These are phyloP conservation scores for Eulithis testata DNA, from an alignment of 2,888 invertebrate genomes.

Conservation along the genomic window DNA sequence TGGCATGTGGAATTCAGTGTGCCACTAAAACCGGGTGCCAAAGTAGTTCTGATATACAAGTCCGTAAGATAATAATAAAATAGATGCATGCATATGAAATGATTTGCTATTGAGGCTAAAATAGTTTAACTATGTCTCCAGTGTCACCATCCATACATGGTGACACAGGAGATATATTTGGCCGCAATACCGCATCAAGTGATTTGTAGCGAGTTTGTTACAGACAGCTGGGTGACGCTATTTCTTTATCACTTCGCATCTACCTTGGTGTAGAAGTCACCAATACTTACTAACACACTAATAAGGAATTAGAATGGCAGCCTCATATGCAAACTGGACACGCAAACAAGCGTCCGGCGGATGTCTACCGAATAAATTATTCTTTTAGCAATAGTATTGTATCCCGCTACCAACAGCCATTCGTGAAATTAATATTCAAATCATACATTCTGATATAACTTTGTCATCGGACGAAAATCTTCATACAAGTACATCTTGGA, in stretches of 20 bases:
- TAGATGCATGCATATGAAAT: too few relatives aligned
- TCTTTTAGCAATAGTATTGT: conserved; percentile 58
- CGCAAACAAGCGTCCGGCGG: conserved; percentile 72
- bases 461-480: conserved; percentile 19
- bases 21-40: too few relatives aligned
- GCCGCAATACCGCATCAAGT: too few relatives aligned
- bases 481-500: too few relatives aligned
- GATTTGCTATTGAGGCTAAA: too few relatives aligned
- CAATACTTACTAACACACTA: conserved; percentile 15
- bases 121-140: too few relatives aligned
- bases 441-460: conserved; percentile 28
- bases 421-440: conserved; percentile 63
- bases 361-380: conserved; percentile 69
- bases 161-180: too few relatives aligned
- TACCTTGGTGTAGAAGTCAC: not conserved
- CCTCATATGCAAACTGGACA: conserved; percentile 73
- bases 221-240: not conserved
- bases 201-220: too few relatives aligned
- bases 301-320: conserved; percentile 42
- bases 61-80: too few relatives aligned
- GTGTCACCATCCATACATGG: too few relatives aligned
- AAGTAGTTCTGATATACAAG: too few relatives aligned
- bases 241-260: not conserved
- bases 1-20: too few relatives aligned
- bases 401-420: conserved; percentile 42